Evolutionary conservation across 2,113 vertebrate genomes (phyloP).

Genomic region (Sinocyclocheilus rhinocerous): DNA sequence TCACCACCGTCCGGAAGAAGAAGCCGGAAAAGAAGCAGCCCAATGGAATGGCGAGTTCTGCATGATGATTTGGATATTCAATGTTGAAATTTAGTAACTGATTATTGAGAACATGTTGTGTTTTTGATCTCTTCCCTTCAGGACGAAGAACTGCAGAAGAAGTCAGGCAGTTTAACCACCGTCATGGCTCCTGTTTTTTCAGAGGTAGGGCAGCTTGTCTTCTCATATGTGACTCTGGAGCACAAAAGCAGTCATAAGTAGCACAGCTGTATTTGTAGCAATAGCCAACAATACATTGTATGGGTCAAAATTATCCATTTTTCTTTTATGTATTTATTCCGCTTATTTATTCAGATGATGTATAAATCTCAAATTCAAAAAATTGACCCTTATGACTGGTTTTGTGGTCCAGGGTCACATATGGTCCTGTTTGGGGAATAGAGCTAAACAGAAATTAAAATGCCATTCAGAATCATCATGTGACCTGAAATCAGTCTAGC

Average conservation of each 20-base stretch:
- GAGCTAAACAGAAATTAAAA: too few species aligned
- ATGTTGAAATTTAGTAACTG: not conserved
- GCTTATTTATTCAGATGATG: too few species aligned
- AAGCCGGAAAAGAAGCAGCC: slow-evolving; percentile 88
- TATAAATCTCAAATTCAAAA: too few species aligned
- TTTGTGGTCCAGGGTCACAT: too few species aligned
- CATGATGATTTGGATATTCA: not conserved
- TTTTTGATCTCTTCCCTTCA: slow-evolving; percentile 51
- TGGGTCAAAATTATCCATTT: too few species aligned
- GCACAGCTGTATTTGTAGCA: too few species aligned
- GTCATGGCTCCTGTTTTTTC: slow-evolving; percentile 91
- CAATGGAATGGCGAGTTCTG: slow-evolving; percentile 82
- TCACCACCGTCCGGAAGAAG: slow-evolving; percentile 95
- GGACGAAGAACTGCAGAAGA: slow-evolving; percentile 86
- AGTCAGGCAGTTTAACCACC: slow-evolving; percentile 84
- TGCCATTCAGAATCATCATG: not conserved
- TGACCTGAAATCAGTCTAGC: not conserved
- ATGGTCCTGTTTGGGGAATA: too few species aligned
- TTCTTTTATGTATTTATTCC: too few species aligned
- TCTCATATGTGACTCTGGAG: not conserved
- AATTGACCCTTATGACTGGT: too few species aligned
- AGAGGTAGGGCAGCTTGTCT: slow-evolving; percentile 77
- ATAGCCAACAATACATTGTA: too few species aligned
- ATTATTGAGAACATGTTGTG: not conserved
- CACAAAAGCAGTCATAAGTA: too few species aligned